phyloP scores from a whole-genome alignment of 1,140 invertebrate genomes.

The Lanistes nyassanus region DNA sequence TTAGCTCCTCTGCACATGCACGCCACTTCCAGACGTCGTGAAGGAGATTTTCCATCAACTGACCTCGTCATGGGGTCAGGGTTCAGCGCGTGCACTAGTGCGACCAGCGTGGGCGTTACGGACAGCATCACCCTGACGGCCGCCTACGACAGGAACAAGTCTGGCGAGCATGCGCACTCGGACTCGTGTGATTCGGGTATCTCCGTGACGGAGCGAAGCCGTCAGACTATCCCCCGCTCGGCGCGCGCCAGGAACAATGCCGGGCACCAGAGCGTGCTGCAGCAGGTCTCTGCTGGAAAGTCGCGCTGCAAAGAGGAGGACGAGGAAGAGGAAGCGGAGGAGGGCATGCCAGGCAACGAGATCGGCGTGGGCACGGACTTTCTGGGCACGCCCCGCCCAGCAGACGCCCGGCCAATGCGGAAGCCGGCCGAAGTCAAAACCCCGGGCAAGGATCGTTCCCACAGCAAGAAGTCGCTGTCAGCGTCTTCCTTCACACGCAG shows the following conservation, averaged over 20 bases:
- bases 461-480: background rate
- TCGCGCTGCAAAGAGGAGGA: background rate
- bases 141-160: background rate
- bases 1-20: background rate
- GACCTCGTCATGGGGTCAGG: conserved; percentile 20
- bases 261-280: background rate
- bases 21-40: background rate
- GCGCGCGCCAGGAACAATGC: background rate
- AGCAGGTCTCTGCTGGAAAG: background rate
- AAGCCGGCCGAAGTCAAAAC: background rate
- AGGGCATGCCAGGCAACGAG: conserved; percentile 7
- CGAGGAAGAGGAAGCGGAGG: conserved; percentile 7
- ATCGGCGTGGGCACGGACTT: conserved; percentile 20
- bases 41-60: background rate
- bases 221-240: background rate
- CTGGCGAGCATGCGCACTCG: background rate
- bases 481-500: background rate
- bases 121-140: background rate
- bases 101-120: conserved; percentile 12
- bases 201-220: conserved; percentile 13
- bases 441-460: background rate
- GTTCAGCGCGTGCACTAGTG: conserved; percentile 25
- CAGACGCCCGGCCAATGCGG: background rate
- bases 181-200: conserved; percentile 23
- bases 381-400: conserved; percentile 3